Evolutionary conservation across 1,140 invertebrate genomes (phyloP), one percentile per base, ranked within the genome.

Genomic region (Drosophila bipectinata): DNA sequence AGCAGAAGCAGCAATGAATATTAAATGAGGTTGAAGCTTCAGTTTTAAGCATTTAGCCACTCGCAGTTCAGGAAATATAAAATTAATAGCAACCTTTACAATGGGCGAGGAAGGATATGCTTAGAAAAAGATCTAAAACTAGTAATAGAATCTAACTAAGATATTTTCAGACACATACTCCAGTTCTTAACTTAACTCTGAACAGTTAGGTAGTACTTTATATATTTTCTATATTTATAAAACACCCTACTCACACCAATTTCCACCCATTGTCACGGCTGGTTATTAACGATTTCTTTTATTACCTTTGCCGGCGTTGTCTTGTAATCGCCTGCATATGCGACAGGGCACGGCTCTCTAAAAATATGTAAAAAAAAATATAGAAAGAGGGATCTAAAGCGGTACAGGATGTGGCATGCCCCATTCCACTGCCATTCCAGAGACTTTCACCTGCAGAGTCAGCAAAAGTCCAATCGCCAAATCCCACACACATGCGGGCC

Each of bases 401-500:
- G 15, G 58, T 15, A 67, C 63, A 67, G 60, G 63, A 67, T 64
- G 63, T 44, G 4, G 7, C 9, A 6, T 57, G 62, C 28, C 54
- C 44, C 41, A 28, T 28, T 7, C 26, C 26, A 28, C 26, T 28
- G 0, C 26, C 26, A 57, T 48, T 34, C 21, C 37, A 51, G 67
- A 49, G 51, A 49, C 63, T 79, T 76, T 75, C 81, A 90, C 77
- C 74, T 90, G 67, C 69, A 8, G 37, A 18, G 66, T 89, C 77
- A 80, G 81, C 74, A 66, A 32, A 44, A 39, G 56, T 44, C 6
- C 30, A 15, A 52, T 69, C 62, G 68, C 32, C 8, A 66, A 78
- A 76, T 79, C 69, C 82, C 74, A 32, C 47, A 81, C 81, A 54
- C 76, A 79, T 76, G 79, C 64, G 62, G 18, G 53, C 45, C 32